These are phyloP conservation scores for Idris sp. DNA, from an alignment of 1,140 invertebrate genomes.

Conservation along the genomic window DNA sequence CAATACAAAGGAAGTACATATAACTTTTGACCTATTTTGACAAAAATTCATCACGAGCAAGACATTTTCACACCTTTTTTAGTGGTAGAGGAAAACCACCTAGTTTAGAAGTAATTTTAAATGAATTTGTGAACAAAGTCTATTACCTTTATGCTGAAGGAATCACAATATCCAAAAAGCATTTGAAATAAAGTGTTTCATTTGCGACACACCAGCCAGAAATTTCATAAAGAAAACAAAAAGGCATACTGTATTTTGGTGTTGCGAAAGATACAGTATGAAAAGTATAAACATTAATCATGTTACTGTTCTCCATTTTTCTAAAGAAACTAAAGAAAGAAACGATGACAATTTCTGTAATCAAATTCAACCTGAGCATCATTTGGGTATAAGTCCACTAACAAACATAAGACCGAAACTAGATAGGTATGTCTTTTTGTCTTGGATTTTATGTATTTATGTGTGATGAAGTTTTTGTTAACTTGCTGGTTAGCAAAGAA, in stretches of 20 bases:
- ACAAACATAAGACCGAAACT: constrained; percentile 7
- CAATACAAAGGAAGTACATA: constrained; percentile 9
- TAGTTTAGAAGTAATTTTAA: constrained; percentile 4
- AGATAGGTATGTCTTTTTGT: constrained; percentile 7
- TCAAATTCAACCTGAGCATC: constrained; percentile 5
- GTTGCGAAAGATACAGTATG: constrained; percentile 23
- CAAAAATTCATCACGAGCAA: constrained; percentile 11
- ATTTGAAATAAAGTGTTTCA: constrained; percentile 15
- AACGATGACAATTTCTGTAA: constrained; percentile 7
- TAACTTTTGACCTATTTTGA: constrained; percentile 15
- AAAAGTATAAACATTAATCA: background rate
- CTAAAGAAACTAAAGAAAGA: background rate
- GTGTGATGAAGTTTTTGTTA: constrained; percentile 11
- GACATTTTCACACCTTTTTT: constrained; percentile 17
- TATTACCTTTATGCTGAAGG: constrained; percentile 7
- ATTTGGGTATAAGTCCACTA: constrained; percentile 3
- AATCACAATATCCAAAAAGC: constrained; percentile 4
- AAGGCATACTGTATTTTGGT: constrained; percentile 12
- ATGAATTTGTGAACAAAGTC: constrained; percentile 8
- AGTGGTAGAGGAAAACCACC: constrained; percentile 11
- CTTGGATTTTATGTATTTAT: constrained; percentile 27
- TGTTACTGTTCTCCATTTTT: background rate
- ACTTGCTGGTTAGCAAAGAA: background rate
- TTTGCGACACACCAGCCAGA: constrained; percentile 35
- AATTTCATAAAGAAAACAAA: constrained; percentile 14